Evolutionary conservation across 64 coral and sea anemone genomes (phyloP).

Genomic region (Catalaphyllia jardinei): DNA sequence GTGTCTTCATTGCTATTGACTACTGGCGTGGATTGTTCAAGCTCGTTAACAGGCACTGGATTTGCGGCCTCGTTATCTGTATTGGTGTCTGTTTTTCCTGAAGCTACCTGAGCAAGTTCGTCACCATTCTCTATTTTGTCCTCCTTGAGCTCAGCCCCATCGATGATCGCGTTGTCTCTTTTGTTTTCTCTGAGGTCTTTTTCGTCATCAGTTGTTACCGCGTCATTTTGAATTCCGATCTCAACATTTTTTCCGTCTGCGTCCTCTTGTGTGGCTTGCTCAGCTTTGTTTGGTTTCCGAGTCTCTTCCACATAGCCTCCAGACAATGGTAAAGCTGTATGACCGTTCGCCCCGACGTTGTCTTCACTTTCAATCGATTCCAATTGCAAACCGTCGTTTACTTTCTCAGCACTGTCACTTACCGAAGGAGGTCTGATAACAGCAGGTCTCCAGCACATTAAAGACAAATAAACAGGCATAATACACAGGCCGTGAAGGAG

Average conservation of each 20-base stretch:
- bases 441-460: conserved; percentile 1
- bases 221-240: not conserved
- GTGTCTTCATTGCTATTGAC: no score
- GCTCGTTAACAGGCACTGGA: no score
- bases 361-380: not conserved
- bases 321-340: not conserved
- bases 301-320: not conserved
- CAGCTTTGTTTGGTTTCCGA: not conserved
- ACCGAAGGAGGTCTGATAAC: not conserved
- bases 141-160: no score
- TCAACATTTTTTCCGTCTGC: not conserved
- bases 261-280: not conserved
- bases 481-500: conserved; percentile 16
- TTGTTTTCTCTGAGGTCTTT: no score
- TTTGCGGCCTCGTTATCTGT: no score
- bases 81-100: no score
- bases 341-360: not conserved
- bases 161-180: no score
- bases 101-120: no score
- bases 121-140: no score
- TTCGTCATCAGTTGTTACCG: not conserved
- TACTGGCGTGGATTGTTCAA: no score
- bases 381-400: not conserved
- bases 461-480: conserved; percentile 16
- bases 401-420: not conserved